Evolutionary conservation across 2,797 vertebrate genomes (phyloP), one percentile per base, ranked within the genome.

Genomic region (Anniella stebbinsi): DNA sequence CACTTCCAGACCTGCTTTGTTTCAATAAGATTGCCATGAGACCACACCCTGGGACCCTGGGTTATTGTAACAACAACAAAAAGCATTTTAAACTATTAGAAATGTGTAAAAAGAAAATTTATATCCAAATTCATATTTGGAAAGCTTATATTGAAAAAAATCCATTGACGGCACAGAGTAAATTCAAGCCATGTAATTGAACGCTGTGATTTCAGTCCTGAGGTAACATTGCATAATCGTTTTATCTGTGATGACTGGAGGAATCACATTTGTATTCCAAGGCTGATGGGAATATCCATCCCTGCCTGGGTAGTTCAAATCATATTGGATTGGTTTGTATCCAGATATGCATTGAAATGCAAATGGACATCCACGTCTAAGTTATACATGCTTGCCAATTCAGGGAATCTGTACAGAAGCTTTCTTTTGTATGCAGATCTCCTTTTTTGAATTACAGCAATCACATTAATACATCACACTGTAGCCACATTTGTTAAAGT

Each of bases 391-490:
- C 33, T 72, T 85, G 10, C 67, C 18, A n/a, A 10, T 48, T 8
- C 5, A 76, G 73, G 38, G 36, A 76, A 76, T 45, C 36, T 76
- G 13, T 75, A 51, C 15, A 25, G 48, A 80, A 33, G 33, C 30
- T 13, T 18, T 4, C 41, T 84, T 30, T 63, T 15, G 30, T 80
- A 90, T 90, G 67, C 88, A 75, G 8, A 91, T 23, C 89, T 92
- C 21, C 93, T 84, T 81, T n/a, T n/a, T 33, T 23, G 91, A 92
- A 89, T 75, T 41, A 48, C 88, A 87, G 13, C 84, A 92, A 88
- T 84, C 15, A 38, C 0, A 25, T 91, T 28, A 84, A 33, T 87
- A 60, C 23, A 77, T 83, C 84, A 48, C 11, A 18, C 87, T 82
- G 1, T 77, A 92, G 30, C 25, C 63, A n/a, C 67, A 78, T 80